phyloP scores from a whole-genome alignment of 2,888 invertebrate species.

The Siphlonurus alternatus region DNA sequence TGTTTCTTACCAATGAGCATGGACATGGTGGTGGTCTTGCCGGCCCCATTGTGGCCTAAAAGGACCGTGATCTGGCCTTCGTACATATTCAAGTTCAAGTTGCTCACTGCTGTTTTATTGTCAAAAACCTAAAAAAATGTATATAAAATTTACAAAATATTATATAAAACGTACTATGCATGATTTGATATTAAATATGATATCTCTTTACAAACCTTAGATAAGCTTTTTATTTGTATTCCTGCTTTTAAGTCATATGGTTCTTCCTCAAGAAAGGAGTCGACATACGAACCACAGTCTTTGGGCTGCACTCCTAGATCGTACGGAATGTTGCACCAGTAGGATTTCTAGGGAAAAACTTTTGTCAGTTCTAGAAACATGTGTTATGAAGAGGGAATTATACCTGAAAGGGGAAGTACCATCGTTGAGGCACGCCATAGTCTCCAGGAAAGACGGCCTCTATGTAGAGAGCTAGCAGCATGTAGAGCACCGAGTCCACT shows the following conservation, averaged over 20 bases:
- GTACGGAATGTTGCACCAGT: too few relatives aligned
- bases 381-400: too few relatives aligned
- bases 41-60: conserved; percentile 79
- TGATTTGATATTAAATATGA: too few relatives aligned
- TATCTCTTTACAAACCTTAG: conserved; percentile 40
- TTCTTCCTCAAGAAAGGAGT: conserved; percentile 31
- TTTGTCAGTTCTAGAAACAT: too few relatives aligned
- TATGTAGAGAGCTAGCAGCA: conserved; percentile 62
- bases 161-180: too few relatives aligned
- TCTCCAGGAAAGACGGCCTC: conserved; percentile 78
- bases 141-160: conserved; percentile 16
- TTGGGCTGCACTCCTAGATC: too few relatives aligned
- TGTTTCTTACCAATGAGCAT: conserved; percentile 59
- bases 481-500: conserved; percentile 50
- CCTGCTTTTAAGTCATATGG: conserved; percentile 31
- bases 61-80: conserved; percentile 77
- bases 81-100: conserved; percentile 65
- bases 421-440: conserved; percentile 63
- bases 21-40: conserved; percentile 87
- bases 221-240: conserved; percentile 36
- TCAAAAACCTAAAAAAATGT: conserved; percentile 10
- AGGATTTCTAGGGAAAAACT: conserved; percentile 20
- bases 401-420: conserved; percentile 56
- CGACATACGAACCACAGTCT: conserved; percentile 16
- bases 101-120: conserved; percentile 42